Evolutionary conservation across 2,113 vertebrate species (phyloP).

Genomic region (Glareola pratincola): DNA sequence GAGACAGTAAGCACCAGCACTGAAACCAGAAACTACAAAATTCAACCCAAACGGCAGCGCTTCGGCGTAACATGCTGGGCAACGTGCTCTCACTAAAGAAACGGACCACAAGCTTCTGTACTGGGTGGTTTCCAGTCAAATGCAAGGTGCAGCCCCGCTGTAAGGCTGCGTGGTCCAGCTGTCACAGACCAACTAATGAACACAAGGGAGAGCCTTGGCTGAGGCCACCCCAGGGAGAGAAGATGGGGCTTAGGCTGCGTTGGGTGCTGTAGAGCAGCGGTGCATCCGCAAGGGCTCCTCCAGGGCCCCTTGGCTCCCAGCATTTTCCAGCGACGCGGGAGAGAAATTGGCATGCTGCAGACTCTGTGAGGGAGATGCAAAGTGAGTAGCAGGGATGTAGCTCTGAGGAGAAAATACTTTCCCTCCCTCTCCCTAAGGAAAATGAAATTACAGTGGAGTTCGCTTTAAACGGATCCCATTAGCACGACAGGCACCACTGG

Average conservation of each 20-base stretch:
- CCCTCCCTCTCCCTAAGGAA: constrained; percentile 1
- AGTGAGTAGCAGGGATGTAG: not conserved
- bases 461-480: constrained; percentile 38
- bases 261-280: not conserved
- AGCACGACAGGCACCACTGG: constrained; percentile 27
- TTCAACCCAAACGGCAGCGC: not conserved
- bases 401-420: not conserved
- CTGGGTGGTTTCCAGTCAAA: not conserved
- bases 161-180: not conserved
- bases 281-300: not conserved
- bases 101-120: not conserved
- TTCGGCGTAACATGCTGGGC: not conserved
- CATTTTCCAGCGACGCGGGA: not conserved
- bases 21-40: not conserved
- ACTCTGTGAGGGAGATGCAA: not conserved
- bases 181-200: not conserved
- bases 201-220: not conserved
- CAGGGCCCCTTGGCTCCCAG: not conserved
- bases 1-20: not conserved
- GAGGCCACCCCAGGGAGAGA: not conserved
- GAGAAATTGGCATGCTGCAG: not conserved
- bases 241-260: not conserved
- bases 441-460: constrained; percentile 52
- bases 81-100: not conserved
- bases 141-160: not conserved